These are phyloP conservation scores for Amblyjoppa proteus DNA, from an alignment of 2,888 invertebrate genomes.

Conservation along the genomic window DNA sequence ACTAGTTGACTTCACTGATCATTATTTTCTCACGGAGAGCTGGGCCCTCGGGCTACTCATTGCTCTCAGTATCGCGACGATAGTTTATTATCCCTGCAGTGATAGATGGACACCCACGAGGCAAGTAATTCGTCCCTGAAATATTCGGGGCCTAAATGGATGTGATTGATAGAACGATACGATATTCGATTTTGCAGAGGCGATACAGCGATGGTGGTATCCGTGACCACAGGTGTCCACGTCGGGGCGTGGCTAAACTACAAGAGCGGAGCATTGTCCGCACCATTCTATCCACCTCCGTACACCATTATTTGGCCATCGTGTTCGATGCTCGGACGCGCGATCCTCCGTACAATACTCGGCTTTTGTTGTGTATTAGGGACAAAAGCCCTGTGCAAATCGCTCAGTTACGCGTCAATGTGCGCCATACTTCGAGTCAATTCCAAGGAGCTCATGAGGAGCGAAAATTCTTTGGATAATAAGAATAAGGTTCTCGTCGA, in stretches of 20 bases:
- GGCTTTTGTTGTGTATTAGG: constrained; percentile 92
- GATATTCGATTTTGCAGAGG: constrained; percentile 87
- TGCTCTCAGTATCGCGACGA: constrained; percentile 88
- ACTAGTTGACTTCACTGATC: constrained; percentile 90
- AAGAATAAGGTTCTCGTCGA: constrained; percentile 92
- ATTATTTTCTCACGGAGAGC: constrained; percentile 89
- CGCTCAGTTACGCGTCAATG: constrained; percentile 89
- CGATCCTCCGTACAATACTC: constrained; percentile 90
- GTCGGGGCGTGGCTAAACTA: constrained; percentile 94
- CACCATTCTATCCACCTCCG: constrained; percentile 88
- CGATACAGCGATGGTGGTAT: constrained; percentile 95
- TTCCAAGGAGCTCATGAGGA: constrained; percentile 88
- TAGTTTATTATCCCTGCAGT: constrained; percentile 93
- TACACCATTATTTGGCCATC: constrained; percentile 93
- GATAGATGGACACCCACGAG: constrained; percentile 96
- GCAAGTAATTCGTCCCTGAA: constrained; percentile 83
- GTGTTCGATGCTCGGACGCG: constrained; percentile 89
- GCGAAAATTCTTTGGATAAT: constrained; percentile 89
- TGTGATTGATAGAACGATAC: not conserved
- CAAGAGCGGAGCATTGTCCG: constrained; percentile 90
- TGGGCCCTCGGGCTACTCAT: constrained; percentile 89
- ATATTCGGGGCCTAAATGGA: not conserved
- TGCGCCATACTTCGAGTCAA: constrained; percentile 90
- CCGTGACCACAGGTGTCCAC: constrained; percentile 92
- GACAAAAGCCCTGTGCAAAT: constrained; percentile 90